These are phyloP conservation scores for Pseudanteris insignis DNA, from an alignment of 2,888 invertebrate genomes.

Conservation along the genomic window DNA sequence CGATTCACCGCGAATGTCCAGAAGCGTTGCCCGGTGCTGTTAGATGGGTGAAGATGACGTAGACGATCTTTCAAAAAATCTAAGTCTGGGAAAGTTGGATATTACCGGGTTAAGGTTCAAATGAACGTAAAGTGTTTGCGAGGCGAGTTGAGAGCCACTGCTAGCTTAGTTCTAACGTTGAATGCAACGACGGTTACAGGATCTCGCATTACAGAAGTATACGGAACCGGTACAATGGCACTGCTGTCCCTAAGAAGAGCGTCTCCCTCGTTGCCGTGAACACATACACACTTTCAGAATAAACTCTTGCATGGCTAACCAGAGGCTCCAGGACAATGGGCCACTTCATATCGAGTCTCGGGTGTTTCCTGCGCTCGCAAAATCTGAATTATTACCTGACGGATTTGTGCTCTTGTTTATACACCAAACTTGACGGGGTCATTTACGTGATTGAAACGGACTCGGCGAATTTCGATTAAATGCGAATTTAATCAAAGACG, in stretches of 20 bases:
- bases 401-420: slow-evolving; percentile 8
- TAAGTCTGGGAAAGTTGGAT: too few relatives aligned
- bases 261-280: slow-evolving; percentile 45
- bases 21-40: too few relatives aligned
- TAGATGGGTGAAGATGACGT: too few relatives aligned
- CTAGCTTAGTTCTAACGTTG: background rate
- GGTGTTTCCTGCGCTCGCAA: slow-evolving; percentile 22
- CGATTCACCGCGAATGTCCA: too few relatives aligned
- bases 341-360: slow-evolving; percentile 51
- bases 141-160: slow-evolving; percentile 8
- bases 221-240: slow-evolving; percentile 52
- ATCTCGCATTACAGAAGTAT: slow-evolving; percentile 56
- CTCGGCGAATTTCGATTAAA: slow-evolving; percentile 29
- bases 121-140: too few relatives aligned
- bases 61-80: too few relatives aligned
- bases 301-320: slow-evolving; percentile 30
- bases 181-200: slow-evolving; percentile 36
- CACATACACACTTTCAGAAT: slow-evolving; percentile 47
- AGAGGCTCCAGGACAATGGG: slow-evolving; percentile 51
- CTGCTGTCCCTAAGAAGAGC: slow-evolving; percentile 48
- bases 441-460: slow-evolving; percentile 27
- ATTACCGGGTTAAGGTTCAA: too few relatives aligned
- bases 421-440: slow-evolving; percentile 10
- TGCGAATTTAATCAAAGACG: slow-evolving; percentile 29
- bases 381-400: slow-evolving; percentile 12